Evolutionary conservation across 2,113 vertebrate genomes (phyloP).

Genomic region (Microcebus murinus): DNA sequence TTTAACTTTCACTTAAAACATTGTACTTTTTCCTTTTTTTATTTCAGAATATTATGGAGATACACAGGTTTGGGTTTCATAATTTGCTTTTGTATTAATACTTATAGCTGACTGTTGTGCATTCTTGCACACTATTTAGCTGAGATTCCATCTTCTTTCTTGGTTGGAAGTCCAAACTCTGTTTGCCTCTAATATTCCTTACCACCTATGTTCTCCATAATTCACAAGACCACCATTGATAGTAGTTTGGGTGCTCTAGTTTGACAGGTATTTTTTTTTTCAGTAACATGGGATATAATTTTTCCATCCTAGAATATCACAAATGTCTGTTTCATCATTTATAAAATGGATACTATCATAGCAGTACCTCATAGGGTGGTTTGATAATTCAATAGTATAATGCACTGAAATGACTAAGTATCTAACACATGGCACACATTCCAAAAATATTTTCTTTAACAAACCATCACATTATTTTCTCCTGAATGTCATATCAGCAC

Average conservation of each 20-base stretch:
- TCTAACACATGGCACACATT: neutral
- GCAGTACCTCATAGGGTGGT: neutral
- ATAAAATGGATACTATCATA: neutral
- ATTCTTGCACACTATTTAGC: neutral
- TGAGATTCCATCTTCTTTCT: neutral
- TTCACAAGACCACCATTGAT: neutral
- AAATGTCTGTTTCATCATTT: neutral
- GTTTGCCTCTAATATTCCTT: conserved; percentile 4
- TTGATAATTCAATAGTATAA: neutral
- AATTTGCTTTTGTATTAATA: no score
- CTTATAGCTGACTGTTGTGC: neutral
- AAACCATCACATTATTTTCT: neutral
- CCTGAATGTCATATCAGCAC: neutral
- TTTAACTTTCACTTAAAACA: no score
- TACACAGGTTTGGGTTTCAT: no score
- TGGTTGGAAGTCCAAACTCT: conserved; percentile 16
- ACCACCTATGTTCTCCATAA: neutral
- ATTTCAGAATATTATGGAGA: no score
- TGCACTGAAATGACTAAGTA: neutral
- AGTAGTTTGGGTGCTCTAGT: neutral
- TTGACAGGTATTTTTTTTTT: neutral
- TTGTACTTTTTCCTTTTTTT: no score
- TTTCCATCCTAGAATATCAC: neutral
- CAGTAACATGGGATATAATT: neutral
- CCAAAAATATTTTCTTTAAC: neutral